Conservation (phyloP, 1,140 invertebrate species). For the Ceratina japonica region DNA sequence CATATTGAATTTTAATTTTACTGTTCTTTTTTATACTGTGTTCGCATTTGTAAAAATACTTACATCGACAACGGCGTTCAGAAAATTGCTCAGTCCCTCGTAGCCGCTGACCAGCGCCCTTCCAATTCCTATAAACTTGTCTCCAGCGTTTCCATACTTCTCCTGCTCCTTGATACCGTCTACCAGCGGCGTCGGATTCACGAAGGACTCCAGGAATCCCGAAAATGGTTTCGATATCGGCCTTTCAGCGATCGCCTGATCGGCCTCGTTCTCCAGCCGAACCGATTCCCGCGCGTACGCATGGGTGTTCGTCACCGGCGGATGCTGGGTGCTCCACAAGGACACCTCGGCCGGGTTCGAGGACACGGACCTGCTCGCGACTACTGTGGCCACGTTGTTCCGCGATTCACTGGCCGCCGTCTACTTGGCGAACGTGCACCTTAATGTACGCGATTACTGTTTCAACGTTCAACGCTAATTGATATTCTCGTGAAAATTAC, state of each 20-base stretch:
- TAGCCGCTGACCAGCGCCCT: slow-evolving; percentile 81
- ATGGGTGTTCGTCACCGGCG: slow-evolving; percentile 49
- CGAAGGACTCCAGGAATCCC: slow-evolving; percentile 57
- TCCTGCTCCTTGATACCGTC: slow-evolving; percentile 85
- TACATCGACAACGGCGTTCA: slow-evolving; percentile 79
- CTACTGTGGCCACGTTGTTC: slow-evolving; percentile 61
- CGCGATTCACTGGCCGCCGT: slow-evolving; percentile 62
- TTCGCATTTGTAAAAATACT: slow-evolving; percentile 54
- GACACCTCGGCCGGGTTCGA: slow-evolving; percentile 44
- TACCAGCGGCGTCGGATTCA: slow-evolving; percentile 82
- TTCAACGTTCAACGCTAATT: not conserved
- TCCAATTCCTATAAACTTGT: slow-evolving; percentile 81
- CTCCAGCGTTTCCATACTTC: slow-evolving; percentile 85
- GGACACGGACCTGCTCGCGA: slow-evolving; percentile 56
- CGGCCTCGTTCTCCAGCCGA: slow-evolving; percentile 63
- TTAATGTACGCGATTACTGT: not conserved
- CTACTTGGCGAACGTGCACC: not conserved
- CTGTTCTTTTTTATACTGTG: not conserved
- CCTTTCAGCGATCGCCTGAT: slow-evolving; percentile 67
- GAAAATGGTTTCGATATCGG: slow-evolving; percentile 56
- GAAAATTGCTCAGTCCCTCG: slow-evolving; percentile 82
- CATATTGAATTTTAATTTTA: too few species aligned
- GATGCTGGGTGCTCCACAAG: slow-evolving; percentile 48
- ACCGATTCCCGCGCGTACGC: slow-evolving; percentile 63
- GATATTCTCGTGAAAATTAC: too few species aligned